Base-by-base conservation (phyloP, 2,113 vertebrate genomes). In the Empidonax traillii region DNA sequence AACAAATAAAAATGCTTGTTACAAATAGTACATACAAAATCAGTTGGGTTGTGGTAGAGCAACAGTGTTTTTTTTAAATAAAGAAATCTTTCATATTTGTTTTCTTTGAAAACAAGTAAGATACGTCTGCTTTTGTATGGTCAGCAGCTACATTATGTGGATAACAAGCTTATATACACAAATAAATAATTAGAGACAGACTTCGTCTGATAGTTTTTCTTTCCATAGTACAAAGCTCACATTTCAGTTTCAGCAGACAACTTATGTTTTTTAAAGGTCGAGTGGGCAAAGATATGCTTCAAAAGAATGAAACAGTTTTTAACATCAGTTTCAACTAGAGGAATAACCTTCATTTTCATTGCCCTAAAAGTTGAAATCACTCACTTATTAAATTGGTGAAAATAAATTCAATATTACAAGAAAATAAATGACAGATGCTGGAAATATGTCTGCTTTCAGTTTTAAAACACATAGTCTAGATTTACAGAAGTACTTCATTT, bases 41-140 rank as follows among this genome's bases (percentile, higher is more conserved):
- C 0, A 78, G 10, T 33, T 52, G 2, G 1, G 3, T 46, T n/a
- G 11, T 65, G 20, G 41, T 65, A 77, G 77, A 66, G 2, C 3
- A 53, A 12, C 43, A 2, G 0, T 11, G 3, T 21, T 47, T 24
- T 47, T 19, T 25, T 6, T 4, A 7, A 63, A 67, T 41, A 31
- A 49, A 63, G 4, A 63, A 63, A 65, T 3, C 4, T 46, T 78
- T 62, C 3, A 8, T 75, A 27, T 59, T 72, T 79, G 1, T 51
- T 67, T 51, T 53, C 21, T 27, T 44, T 65, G 30, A 56, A 86
- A 71, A 68, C 3, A 72, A 83, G 24, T 28, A 33, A 72, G 25
- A 31, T 43, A 59, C 58, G 6, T 27, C 14, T 22, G 5, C 31
- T 52, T 59, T 65, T 80, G 4, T 28, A 28, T 33, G 27, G 20